phyloP scores from a whole-genome alignment of 2,888 invertebrate species.

The Andrena bucephala region DNA sequence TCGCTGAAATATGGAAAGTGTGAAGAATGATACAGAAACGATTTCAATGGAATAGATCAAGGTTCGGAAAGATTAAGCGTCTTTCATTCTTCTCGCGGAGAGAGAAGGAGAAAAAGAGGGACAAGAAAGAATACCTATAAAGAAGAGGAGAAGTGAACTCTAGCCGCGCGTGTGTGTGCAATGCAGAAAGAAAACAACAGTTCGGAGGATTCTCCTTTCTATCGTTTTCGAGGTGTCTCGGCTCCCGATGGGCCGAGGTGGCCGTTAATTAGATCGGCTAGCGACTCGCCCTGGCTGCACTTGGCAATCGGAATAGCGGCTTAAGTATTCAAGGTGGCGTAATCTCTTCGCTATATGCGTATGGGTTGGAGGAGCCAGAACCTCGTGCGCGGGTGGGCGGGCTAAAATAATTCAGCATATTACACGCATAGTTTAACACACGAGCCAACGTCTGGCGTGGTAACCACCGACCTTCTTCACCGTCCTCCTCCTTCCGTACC shows the following conservation, averaged over 20 bases:
- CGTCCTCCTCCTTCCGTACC: constrained; percentile 35
- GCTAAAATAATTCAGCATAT: constrained; percentile 75
- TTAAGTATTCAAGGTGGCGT: constrained; percentile 60
- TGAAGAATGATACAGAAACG: no score
- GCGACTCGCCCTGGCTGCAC: constrained; percentile 48
- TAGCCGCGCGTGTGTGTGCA: constrained; percentile 13
- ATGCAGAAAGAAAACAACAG: constrained; percentile 16
- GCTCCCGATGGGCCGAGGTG: constrained; percentile 54
- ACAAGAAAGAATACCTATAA: background rate
- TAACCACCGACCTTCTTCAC: constrained; percentile 61
- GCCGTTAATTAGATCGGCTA: constrained; percentile 62
- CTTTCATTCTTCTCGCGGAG: no score
- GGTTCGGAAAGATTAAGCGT: background rate
- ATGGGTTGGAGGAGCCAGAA: constrained; percentile 16
- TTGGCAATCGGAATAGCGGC: constrained; percentile 49
- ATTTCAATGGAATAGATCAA: background rate
- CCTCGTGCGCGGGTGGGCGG: constrained; percentile 20
- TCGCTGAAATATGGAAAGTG: no score
- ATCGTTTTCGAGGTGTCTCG: constrained; percentile 34
- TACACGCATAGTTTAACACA: constrained; percentile 75
- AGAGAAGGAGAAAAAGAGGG: background rate
- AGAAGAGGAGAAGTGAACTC: background rate
- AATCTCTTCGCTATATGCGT: constrained; percentile 52
- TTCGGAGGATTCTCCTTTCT: constrained; percentile 22
- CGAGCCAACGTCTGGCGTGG: constrained; percentile 58